phyloP scores from a whole-genome alignment of 2,888 invertebrate genomes.

The Epirrhoe tristata region DNA sequence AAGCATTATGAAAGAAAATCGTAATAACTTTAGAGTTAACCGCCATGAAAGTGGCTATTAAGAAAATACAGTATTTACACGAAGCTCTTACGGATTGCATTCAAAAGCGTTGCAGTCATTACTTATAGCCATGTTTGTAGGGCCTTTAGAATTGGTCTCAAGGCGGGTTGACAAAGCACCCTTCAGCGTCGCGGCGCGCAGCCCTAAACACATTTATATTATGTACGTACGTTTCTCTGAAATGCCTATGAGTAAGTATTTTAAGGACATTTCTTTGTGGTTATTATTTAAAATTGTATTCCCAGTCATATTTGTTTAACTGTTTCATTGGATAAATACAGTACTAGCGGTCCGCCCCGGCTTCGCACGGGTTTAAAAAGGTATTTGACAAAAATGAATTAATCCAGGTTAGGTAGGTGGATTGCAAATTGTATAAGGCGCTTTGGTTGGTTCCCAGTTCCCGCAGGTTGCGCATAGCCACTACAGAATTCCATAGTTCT shows the following conservation, averaged over 20 bases:
- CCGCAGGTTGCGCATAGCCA: no score
- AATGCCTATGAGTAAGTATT: neutral
- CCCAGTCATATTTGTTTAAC: no score
- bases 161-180: slow-evolving; percentile 70
- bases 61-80: slow-evolving; percentile 15
- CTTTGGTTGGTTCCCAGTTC: no score
- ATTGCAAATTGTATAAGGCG: no score
- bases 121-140: slow-evolving; percentile 26
- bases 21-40: slow-evolving; percentile 3
- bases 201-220: slow-evolving; percentile 29
- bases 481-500: no score
- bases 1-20: neutral
- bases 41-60: slow-evolving; percentile 21
- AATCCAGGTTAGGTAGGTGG: no score
- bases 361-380: no score
- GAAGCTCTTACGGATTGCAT: slow-evolving; percentile 19
- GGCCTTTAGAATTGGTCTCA: slow-evolving; percentile 32
- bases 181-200: slow-evolving; percentile 52
- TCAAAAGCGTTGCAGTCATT: slow-evolving; percentile 31
- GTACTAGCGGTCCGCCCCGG: no score
- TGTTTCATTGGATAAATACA: no score
- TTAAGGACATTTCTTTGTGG: no score
- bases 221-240: slow-evolving; percentile 15
- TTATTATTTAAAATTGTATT: no score
- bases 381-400: no score